A percentile compares a stretch with the other conserved stretches of the same genome.
phyloP scores from a whole-genome alignment of 2,113 vertebrate species.

The Myotis davidii region DNA sequence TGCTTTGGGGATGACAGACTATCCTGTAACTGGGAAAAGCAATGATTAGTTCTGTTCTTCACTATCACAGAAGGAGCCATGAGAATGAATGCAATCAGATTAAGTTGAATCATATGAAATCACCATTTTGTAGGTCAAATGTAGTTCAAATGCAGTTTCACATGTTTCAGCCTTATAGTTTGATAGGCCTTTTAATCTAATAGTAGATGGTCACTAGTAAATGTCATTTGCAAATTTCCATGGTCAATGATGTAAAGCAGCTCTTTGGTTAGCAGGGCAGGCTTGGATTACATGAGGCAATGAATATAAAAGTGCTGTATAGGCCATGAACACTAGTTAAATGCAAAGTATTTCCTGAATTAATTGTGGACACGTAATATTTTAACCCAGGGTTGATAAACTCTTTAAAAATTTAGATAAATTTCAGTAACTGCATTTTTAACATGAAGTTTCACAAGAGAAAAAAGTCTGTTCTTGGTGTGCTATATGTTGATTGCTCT shows the following conservation, averaged over 20 bases:
- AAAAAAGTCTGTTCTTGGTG: constrained; percentile 19
- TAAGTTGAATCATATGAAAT: neutral
- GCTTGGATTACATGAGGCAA: constrained; percentile 12
- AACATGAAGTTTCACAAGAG: neutral
- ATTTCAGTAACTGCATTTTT: constrained; percentile 1
- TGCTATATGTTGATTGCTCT: neutral
- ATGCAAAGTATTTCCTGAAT: constrained; percentile 40
- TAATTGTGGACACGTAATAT: neutral
- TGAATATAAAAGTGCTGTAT: constrained; percentile 47
- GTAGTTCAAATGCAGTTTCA: neutral
- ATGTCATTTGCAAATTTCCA: constrained; percentile 40
- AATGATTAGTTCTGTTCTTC: neutral
- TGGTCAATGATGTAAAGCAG: constrained; percentile 38
- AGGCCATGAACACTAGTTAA: constrained; percentile 28
- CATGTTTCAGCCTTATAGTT: constrained; percentile 9
- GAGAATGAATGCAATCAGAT: constrained; percentile 28
- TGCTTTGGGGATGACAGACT: neutral
- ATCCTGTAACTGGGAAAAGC: neutral
- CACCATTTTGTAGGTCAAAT: neutral
- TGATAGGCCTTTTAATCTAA: constrained; percentile 46
- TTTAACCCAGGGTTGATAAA: constrained; percentile 31
- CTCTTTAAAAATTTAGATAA: neutral
- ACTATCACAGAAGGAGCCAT: neutral
- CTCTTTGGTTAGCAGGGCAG: constrained; percentile 31
- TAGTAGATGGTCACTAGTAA: constrained; percentile 15